Percentiles rank a stretch among this genome's conserved stretches.
These are phyloP conservation scores for Romanogobio albipinnatus DNA, from an alignment of 2,113 vertebrate genomes.

Conservation along the genomic window DNA sequence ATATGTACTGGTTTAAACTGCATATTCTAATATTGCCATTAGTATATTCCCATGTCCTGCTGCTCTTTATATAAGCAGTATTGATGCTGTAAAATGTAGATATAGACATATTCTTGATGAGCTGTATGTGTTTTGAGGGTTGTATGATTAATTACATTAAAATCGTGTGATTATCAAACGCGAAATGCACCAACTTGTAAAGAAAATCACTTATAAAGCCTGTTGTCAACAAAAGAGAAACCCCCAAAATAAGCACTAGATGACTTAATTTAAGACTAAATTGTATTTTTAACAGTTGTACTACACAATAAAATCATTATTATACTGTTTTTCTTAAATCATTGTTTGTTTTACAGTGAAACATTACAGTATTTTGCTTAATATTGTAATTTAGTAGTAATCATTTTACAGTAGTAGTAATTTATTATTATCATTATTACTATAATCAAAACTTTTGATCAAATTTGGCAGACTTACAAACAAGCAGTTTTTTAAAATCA, in stretches of 20 bases:
- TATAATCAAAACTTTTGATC: too few species aligned
- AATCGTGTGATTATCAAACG: not conserved
- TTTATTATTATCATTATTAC: too few species aligned
- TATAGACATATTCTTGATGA: not conserved
- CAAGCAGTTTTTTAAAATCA: too few species aligned
- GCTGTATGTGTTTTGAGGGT: not conserved
- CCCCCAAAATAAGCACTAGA: too few species aligned
- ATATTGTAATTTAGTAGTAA: not conserved
- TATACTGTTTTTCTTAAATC: not conserved
- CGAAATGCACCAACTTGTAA: not conserved
- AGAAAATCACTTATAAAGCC: not conserved
- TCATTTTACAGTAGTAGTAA: not conserved
- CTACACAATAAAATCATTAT: not conserved
- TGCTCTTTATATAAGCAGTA: not conserved
- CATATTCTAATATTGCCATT: not conserved
- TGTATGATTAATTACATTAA: not conserved
- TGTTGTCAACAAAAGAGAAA: not conserved
- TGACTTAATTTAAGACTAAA: too few species aligned
- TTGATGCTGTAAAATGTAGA: too few species aligned
- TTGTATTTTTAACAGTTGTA: not conserved
- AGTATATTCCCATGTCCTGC: not conserved
- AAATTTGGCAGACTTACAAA: too few species aligned
- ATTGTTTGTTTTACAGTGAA: not conserved
- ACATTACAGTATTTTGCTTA: not conserved
- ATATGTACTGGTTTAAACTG: not conserved